Percentiles rank a stretch among this genome's conserved stretches.
Evolutionary conservation across 2,113 vertebrate species (phyloP).

Genomic region (Podarcis cretensis): DNA sequence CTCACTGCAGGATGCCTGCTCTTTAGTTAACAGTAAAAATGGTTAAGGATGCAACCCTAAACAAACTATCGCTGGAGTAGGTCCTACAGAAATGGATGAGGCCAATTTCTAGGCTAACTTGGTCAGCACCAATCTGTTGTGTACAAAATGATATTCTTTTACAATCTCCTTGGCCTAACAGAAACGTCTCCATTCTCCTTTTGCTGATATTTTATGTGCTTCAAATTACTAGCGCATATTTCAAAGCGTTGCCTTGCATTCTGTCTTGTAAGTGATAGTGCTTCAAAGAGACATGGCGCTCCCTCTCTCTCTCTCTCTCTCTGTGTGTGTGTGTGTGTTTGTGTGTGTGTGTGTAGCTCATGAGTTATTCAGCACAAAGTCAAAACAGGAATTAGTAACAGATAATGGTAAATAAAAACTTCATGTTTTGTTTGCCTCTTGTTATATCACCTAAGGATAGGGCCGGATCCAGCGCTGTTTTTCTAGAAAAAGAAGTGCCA

Average conservation of each 20-base stretch:
- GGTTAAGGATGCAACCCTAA: neutral
- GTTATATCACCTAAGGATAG: neutral
- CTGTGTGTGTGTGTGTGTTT: no score
- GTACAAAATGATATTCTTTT: neutral
- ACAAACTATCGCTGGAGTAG: neutral
- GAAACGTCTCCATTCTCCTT: neutral
- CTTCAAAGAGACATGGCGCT: neutral
- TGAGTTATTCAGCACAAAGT: no score
- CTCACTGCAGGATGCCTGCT: constrained; percentile 9
- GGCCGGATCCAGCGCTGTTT: no score
- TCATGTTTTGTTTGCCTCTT: neutral
- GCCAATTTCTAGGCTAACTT: neutral
- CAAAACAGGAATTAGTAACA: neutral
- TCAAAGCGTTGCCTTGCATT: neutral
- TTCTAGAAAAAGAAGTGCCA: no score
- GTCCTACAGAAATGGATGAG: neutral
- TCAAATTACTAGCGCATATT: constrained; percentile 2
- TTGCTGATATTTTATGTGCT: neutral
- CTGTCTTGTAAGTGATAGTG: neutral
- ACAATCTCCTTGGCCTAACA: neutral
- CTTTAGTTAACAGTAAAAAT: constrained; percentile 30
- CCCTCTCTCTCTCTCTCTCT: no score
- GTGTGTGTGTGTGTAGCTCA: no score
- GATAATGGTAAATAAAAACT: neutral
- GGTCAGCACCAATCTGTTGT: neutral